Evolutionary conservation across 2,113 vertebrate genomes (phyloP).

Genomic region (Clinocottus analis): DNA sequence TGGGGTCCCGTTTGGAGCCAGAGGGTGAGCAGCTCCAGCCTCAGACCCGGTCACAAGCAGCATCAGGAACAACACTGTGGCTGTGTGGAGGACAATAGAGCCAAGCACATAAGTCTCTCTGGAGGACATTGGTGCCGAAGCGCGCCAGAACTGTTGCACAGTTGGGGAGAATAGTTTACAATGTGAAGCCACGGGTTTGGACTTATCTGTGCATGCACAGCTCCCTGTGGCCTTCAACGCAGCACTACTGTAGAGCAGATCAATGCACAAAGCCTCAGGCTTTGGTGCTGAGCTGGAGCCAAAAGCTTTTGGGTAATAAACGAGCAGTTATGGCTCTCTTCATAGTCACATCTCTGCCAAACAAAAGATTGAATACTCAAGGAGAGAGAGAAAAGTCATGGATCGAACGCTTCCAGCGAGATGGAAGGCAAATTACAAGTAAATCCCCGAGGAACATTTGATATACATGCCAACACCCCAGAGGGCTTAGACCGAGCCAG

Average conservation of each 20-base stretch:
- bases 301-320: slow-evolving; percentile 45
- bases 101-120: slow-evolving; percentile 12
- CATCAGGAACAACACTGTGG: slow-evolving; percentile 2
- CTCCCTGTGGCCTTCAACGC: slow-evolving; percentile 56
- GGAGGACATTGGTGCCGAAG: slow-evolving; percentile 40
- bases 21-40: slow-evolving; percentile 87
- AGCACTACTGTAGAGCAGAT: slow-evolving; percentile 50
- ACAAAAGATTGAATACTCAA: slow-evolving; percentile 56
- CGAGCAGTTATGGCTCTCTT: slow-evolving; percentile 49
- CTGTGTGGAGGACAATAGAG: slow-evolving; percentile 27
- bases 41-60: slow-evolving; percentile 7
- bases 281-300: slow-evolving; percentile 48
- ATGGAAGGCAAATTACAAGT: slow-evolving; percentile 47
- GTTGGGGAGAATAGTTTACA: slow-evolving; percentile 23
- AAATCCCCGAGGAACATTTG: slow-evolving; percentile 50
- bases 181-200: slow-evolving; percentile 32
- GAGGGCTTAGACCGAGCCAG: slow-evolving; percentile 47
- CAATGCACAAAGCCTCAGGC: slow-evolving; percentile 66
- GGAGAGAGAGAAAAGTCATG: slow-evolving; percentile 29
- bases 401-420: slow-evolving; percentile 38
- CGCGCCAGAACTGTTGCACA: slow-evolving; percentile 8
- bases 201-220: slow-evolving; percentile 60
- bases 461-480: slow-evolving; percentile 51
- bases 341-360: slow-evolving; percentile 57
- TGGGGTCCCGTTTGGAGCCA: slow-evolving; percentile 87